Conservation (phyloP, 2,888 invertebrate species). For the Ganaspis brasiliensis region DNA sequence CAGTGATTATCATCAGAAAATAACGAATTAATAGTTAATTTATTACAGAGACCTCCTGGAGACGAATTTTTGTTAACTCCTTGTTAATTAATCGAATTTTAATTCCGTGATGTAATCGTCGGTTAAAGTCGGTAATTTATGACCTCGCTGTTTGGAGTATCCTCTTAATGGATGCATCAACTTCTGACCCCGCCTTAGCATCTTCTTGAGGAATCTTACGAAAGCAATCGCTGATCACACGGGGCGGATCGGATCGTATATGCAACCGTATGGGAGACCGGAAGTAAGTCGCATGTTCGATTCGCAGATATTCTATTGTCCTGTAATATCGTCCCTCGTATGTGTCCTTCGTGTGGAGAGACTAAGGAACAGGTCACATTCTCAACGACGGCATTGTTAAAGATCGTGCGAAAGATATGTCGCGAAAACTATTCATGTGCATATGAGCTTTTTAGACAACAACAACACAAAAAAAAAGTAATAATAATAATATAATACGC, state of each 20-base stretch:
- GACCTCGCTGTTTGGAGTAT: neutral
- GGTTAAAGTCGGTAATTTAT: neutral
- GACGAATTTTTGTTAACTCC: neutral
- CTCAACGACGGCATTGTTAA: slow-evolving; percentile 18
- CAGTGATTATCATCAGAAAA: too few relatives aligned
- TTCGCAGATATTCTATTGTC: slow-evolving; percentile 37
- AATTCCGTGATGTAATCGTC: neutral
- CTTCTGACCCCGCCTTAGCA: slow-evolving; percentile 10
- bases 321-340: slow-evolving; percentile 14
- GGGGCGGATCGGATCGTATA: neutral
- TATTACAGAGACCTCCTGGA: neutral
- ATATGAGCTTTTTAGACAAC: neutral
- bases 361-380: slow-evolving; percentile 21
- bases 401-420: slow-evolving; percentile 43
- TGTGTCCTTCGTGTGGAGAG: slow-evolving; percentile 7
- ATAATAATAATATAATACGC: neutral
- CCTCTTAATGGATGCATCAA: slow-evolving; percentile 31
- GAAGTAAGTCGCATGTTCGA: slow-evolving; percentile 35
- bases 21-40: neutral
- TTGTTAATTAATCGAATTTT: slow-evolving; percentile 12
- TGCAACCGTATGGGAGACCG: slow-evolving; percentile 21
- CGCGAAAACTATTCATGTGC: slow-evolving; percentile 13
- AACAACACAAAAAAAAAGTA: neutral
- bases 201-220: slow-evolving; percentile 23
- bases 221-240: slow-evolving; percentile 19